Evolutionary conservation across 2,888 invertebrate species (phyloP).

Genomic region (Tricholauxania praeusta): DNA sequence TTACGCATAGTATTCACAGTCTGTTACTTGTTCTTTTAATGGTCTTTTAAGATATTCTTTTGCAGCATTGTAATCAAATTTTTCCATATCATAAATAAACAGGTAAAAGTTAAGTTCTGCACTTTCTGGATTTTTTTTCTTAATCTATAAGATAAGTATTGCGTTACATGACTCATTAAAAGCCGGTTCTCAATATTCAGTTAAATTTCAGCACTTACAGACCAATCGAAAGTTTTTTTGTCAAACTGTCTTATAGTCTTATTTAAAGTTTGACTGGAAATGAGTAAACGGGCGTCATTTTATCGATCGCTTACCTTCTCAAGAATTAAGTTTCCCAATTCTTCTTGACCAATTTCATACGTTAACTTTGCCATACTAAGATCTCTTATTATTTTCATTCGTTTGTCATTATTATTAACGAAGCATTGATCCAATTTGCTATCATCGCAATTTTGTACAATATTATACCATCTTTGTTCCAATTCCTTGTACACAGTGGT

Average conservation of each 20-base stretch:
- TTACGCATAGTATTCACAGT: slow-evolving; percentile 45
- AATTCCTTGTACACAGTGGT: slow-evolving; percentile 47
- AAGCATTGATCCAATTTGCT: slow-evolving; percentile 28
- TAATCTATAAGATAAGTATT: slow-evolving; percentile 28
- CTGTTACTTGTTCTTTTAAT: slow-evolving; percentile 40
- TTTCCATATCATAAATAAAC: slow-evolving; percentile 54
- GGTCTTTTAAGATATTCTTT: slow-evolving; percentile 39
- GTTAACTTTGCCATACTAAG: slow-evolving; percentile 41
- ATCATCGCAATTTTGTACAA: slow-evolving; percentile 34
- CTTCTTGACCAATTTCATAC: slow-evolving; percentile 41
- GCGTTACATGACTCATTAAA: background rate
- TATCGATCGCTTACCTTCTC: slow-evolving; percentile 29
- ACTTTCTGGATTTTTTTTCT: slow-evolving; percentile 41
- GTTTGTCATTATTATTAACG: background rate
- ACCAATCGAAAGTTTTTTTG: too few relatives aligned
- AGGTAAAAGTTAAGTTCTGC: slow-evolving; percentile 49
- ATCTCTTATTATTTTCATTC: slow-evolving; percentile 27
- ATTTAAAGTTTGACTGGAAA: background rate
- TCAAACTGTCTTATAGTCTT: background rate
- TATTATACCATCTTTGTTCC: slow-evolving; percentile 34
- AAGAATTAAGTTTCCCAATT: slow-evolving; percentile 33
- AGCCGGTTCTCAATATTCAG: background rate
- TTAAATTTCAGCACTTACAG: too few relatives aligned
- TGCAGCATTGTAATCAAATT: slow-evolving; percentile 48
- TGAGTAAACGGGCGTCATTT: background rate